Conservation (phyloP, 2,888 invertebrate genomes). For the Caenorhabditis drosophilae region DNA sequence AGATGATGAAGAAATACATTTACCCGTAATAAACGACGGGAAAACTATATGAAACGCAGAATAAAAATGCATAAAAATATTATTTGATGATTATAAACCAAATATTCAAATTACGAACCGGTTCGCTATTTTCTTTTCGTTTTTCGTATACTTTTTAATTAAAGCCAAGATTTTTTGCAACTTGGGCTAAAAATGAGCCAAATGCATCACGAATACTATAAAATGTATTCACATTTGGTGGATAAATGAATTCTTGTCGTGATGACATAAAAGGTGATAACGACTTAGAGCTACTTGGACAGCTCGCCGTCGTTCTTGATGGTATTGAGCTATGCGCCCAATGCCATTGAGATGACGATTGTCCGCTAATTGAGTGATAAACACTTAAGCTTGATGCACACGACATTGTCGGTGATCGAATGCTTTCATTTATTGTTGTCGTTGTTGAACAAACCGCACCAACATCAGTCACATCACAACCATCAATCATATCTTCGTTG, state of each 20-base stretch:
- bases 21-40: no score
- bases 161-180: slow-evolving; percentile 22
- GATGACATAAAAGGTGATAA: slow-evolving; percentile 9
- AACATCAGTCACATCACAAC: neutral
- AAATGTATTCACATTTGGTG: slow-evolving; percentile 30
- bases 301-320: neutral
- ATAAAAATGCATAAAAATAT: no score
- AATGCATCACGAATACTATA: slow-evolving; percentile 23
- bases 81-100: no score
- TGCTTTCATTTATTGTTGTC: slow-evolving; percentile 5
- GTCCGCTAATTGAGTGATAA: slow-evolving; percentile 27
- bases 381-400: slow-evolving; percentile 15
- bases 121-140: no score
- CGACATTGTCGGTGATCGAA: slow-evolving; percentile 10
- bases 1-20: no score
- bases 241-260: slow-evolving; percentile 21
- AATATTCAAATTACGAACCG: no score
- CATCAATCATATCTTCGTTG: slow-evolving; percentile 4
- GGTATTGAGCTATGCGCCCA: slow-evolving; percentile 12
- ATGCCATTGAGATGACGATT: slow-evolving; percentile 25
- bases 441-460: neutral
- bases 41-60: no score
- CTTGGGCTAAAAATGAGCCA: slow-evolving; percentile 17
- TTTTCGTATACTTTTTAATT: no score
- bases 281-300: no score